Evolutionary conservation across 2,888 invertebrate species (phyloP).

Genomic region (Tetheella fluctuosa): DNA sequence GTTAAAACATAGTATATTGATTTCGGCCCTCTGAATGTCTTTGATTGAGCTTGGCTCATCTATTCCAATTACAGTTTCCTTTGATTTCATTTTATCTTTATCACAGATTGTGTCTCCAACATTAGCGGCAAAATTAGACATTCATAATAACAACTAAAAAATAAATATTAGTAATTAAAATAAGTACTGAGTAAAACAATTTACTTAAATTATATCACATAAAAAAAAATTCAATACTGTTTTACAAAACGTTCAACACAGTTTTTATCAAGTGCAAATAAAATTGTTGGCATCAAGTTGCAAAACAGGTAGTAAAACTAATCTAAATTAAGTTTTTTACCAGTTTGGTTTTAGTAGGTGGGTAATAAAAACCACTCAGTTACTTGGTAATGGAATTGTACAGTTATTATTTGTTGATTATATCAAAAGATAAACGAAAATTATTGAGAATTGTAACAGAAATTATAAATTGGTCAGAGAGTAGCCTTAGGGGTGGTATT

Average conservation of each 20-base stretch:
- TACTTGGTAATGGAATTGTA: too few relatives aligned
- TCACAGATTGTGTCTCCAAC: not conserved
- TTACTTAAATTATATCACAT: too few relatives aligned
- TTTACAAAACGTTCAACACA: too few relatives aligned
- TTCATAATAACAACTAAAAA: not conserved
- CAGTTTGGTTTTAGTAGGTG: not conserved
- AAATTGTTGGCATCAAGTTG: not conserved
- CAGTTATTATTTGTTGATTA: not conserved
- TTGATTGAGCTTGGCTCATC: conserved; percentile 46
- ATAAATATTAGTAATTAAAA: not conserved
- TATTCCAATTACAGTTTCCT: conserved; percentile 69
- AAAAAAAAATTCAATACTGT: not conserved
- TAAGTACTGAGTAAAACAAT: not conserved
- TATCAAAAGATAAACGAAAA: too few relatives aligned
- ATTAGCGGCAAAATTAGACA: not conserved
- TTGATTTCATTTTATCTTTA: conserved; percentile 48
- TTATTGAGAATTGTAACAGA: too few relatives aligned
- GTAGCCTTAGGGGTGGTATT: too few relatives aligned
- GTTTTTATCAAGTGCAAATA: not conserved
- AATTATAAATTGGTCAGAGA: too few relatives aligned
- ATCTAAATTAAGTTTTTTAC: not conserved
- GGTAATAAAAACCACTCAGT: not conserved
- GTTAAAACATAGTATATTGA: conserved; percentile 89
- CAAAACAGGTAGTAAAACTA: not conserved
- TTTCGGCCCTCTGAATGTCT: conserved; percentile 62